These are phyloP conservation scores for Heteronetta atricapilla DNA, from an alignment of 2,113 vertebrate species.

Conservation along the genomic window DNA sequence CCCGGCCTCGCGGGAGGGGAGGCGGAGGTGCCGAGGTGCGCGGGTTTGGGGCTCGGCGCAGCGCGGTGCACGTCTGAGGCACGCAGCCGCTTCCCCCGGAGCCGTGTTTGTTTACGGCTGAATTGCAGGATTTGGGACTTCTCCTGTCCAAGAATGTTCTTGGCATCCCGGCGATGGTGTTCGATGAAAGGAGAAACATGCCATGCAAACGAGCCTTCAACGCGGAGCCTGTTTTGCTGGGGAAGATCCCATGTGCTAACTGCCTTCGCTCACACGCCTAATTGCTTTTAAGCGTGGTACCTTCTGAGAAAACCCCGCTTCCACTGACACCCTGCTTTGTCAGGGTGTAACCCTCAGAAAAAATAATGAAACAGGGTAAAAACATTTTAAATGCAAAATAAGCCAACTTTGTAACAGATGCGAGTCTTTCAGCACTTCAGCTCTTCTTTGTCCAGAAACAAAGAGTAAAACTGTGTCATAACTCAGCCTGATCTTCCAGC, in stretches of 20 bases:
- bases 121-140: background rate
- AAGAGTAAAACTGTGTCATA: background rate
- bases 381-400: background rate
- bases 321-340: background rate
- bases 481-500: background rate
- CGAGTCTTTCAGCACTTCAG: slow-evolving; percentile 21
- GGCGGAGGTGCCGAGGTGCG: background rate
- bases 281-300: background rate
- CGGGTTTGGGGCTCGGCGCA: background rate
- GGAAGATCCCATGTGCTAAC: slow-evolving; percentile 2
- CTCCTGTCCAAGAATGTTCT: background rate
- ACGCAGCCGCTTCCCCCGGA: background rate
- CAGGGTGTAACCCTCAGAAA: slow-evolving; percentile 1
- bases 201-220: background rate
- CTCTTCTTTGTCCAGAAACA: slow-evolving; percentile 34
- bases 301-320: slow-evolving; percentile 22
- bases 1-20: background rate
- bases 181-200: background rate
- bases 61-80: background rate
- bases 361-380: slow-evolving; percentile 13
- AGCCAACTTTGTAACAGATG: background rate
- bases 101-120: background rate
- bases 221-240: background rate
- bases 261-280: background rate
- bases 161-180: background rate